Evolutionary conservation across 2,113 vertebrate genomes (phyloP), one percentile per base, ranked within the genome.

Genomic region (Solea solea): DNA sequence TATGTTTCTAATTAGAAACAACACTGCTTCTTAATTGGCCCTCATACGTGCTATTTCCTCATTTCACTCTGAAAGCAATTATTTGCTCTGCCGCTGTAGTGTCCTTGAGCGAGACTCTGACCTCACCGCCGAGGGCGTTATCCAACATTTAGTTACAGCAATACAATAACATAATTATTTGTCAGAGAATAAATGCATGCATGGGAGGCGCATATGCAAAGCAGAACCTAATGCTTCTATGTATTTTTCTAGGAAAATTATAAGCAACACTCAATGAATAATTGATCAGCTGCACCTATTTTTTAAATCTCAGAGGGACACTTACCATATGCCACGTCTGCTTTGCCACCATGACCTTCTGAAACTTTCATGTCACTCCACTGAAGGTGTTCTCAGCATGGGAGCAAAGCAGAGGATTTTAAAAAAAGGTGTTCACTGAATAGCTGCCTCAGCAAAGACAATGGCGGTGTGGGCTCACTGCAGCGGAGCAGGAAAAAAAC

Each of bases 281-380:
- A 72, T 64, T 64, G 65, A 76, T 69, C n/a, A 68, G 53, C 40
- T 48, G 45, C 49, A 15, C 34, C 48, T 34, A 42, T 15, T 53
- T 21, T 4, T 62, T 57, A 9, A 3, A 44, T 69, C 42, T 25
- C 54, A 34, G 46, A 48, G 11, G 45, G 62, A 69, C 44, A 59
- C 60, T 53, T 41, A 63, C 49, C 61, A 68, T 74, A 77, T 84
- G 63, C 55, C 21, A 15, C 1, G 3, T 49, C 74, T 69, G 65
- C 68, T 60, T 60, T 15, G 68, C 50, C 9, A 0, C 61, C 57
- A 59, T 75, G 76, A 84, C 67, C 78, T 76, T 77, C 69, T 61
- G 59, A 81, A 85, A 27, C 1, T 12, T 64, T 79, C 40, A 5
- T 25, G 57, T 71, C 71, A 13, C 52, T 84, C 64, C 54, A 61